These are phyloP conservation scores for Pseudonaja textilis DNA, from an alignment of 2,113 vertebrate species.

Conservation along the genomic window DNA sequence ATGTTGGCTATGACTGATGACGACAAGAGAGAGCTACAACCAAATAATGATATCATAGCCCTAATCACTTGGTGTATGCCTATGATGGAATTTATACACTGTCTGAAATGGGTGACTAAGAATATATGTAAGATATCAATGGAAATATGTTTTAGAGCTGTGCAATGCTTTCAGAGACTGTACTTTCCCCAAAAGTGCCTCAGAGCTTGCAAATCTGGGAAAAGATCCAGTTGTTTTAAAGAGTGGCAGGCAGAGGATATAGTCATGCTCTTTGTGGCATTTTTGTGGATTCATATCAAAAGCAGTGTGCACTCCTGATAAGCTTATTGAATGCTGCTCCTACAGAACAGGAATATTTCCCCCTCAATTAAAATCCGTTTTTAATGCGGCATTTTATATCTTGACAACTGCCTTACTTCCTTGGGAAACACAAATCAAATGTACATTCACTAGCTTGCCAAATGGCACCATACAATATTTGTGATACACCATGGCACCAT, in stretches of 20 bases:
- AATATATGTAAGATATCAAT: not conserved
- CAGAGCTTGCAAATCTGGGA: not conserved
- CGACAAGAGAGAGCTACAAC: not conserved
- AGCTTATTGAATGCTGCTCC: not conserved
- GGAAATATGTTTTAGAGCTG: not conserved
- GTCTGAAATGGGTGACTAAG: not conserved
- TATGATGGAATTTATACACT: not conserved
- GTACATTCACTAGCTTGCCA: not conserved
- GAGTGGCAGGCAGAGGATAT: not conserved
- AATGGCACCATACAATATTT: not conserved
- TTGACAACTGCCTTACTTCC: not conserved
- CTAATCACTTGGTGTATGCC: not conserved
- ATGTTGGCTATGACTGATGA: not conserved
- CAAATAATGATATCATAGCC: not conserved
- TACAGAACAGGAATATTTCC: not conserved
- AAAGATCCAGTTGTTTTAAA: not conserved
- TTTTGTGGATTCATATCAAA: not conserved
- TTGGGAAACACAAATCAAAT: not conserved
- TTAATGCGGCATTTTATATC: not conserved
- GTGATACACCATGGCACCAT: not conserved
- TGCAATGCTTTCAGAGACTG: not conserved
- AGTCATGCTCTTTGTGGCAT: not conserved
- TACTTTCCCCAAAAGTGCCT: not conserved
- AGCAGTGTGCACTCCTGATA: not conserved
- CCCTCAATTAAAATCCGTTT: not conserved